phyloP scores from a whole-genome alignment of 2,797 vertebrate species.

The Mus spretus region DNA sequence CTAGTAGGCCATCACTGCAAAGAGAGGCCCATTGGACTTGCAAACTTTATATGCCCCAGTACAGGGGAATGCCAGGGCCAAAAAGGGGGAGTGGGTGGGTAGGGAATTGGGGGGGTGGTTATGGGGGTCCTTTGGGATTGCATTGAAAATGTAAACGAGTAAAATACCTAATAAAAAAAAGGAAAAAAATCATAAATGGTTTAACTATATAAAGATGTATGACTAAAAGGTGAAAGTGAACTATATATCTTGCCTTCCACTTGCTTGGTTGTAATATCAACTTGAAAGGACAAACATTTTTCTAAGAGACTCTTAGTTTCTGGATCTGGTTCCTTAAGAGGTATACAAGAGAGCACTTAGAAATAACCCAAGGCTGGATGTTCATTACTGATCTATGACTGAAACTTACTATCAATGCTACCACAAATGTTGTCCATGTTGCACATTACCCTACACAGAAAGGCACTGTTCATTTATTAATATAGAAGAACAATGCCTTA shows the following conservation, averaged over 20 bases:
- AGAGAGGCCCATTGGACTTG: no score
- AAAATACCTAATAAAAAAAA: no score
- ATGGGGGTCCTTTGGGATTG: no score
- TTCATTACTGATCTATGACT: neutral
- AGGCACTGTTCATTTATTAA: neutral
- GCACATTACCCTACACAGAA: conserved; percentile 34
- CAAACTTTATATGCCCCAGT: no score
- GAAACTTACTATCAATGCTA: neutral
- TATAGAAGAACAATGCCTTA: neutral
- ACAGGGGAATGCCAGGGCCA: no score
- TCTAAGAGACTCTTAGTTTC: neutral
- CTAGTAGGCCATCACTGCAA: no score
- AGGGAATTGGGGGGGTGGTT: no score
- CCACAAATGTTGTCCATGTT: neutral
- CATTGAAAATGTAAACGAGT: no score
- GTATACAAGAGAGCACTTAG: neutral
- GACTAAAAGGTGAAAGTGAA: neutral
- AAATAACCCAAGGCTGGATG: neutral
- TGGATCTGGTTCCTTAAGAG: neutral
- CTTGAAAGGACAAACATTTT: neutral
- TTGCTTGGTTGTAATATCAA: neutral
- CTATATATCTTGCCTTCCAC: neutral
- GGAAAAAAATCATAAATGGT: neutral
- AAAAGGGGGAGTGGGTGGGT: no score
- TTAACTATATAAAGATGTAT: neutral